Evolutionary conservation across 1,140 invertebrate genomes (phyloP).

Genomic region (Bombus turneri): DNA sequence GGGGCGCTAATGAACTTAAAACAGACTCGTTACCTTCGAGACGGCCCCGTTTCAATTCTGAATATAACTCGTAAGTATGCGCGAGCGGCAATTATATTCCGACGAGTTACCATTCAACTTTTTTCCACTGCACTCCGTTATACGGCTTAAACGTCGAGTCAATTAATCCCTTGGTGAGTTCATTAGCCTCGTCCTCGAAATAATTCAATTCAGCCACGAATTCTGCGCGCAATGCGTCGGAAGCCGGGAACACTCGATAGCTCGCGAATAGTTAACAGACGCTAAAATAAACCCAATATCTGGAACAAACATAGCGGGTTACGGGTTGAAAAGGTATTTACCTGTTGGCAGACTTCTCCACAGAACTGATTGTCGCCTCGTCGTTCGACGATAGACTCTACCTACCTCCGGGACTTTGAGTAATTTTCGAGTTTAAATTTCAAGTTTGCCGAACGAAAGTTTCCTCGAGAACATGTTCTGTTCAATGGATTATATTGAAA

Average conservation of each 20-base stretch:
- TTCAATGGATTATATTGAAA: not conserved
- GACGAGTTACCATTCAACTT: slow-evolving; percentile 28
- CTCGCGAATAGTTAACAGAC: not conserved
- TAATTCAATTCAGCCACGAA: slow-evolving; percentile 31
- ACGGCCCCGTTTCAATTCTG: slow-evolving; percentile 7
- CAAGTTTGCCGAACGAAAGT: not conserved
- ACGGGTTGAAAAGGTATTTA: too few species aligned
- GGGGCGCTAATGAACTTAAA: slow-evolving; percentile 29
- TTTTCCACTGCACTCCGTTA: slow-evolving; percentile 8
- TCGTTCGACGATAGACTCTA: not conserved
- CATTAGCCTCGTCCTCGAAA: slow-evolving; percentile 15
- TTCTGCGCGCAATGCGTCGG: not conserved
- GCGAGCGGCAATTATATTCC: slow-evolving; percentile 33
- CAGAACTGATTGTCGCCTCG: not conserved
- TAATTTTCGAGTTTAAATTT: not conserved
- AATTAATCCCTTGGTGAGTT: slow-evolving; percentile 21
- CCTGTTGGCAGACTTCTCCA: not conserved
- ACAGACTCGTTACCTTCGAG: slow-evolving; percentile 19
- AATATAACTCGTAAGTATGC: slow-evolving; percentile 23
- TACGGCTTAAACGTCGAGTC: slow-evolving; percentile 14
- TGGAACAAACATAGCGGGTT: not conserved
- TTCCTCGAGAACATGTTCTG: not conserved
- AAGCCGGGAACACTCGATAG: too few species aligned
- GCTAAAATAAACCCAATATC: slow-evolving; percentile 3
- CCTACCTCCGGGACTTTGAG: not conserved